Evolutionary conservation across 2,113 vertebrate genomes (phyloP).

Genomic region (Pachyramphus minor): DNA sequence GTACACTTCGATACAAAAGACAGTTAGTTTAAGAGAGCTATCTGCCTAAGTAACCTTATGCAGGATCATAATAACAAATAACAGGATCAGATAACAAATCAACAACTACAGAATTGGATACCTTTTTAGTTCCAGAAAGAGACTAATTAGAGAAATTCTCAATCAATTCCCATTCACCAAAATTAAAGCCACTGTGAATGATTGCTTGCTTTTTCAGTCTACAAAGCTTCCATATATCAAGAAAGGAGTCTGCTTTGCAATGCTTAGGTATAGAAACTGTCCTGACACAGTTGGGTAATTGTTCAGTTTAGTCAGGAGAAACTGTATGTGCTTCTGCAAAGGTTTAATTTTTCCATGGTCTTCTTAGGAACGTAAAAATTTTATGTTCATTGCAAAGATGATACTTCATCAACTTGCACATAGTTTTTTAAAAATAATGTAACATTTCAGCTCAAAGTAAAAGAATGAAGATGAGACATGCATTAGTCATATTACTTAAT

Average conservation of each 20-base stretch:
- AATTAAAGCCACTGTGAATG: background rate
- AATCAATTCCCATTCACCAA: background rate
- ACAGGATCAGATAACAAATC: too few relatives aligned
- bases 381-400: background rate
- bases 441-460: conserved; percentile 5
- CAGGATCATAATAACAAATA: background rate
- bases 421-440: conserved; percentile 35
- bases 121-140: background rate
- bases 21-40: background rate
- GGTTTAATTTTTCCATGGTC: background rate
- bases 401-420: background rate
- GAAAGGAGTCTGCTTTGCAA: background rate
- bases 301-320: background rate
- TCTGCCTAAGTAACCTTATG: background rate
- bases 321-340: background rate
- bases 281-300: background rate
- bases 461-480: conserved; percentile 12
- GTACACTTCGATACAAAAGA: background rate
- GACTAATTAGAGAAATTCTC: conserved; percentile 10
- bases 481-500: conserved; percentile 44
- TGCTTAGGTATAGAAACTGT: background rate
- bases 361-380: background rate
- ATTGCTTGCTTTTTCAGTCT: background rate
- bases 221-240: background rate
- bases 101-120: background rate